Base-by-base conservation (phyloP, 2,113 vertebrate genomes). In the Corythoichthys intestinalis region DNA sequence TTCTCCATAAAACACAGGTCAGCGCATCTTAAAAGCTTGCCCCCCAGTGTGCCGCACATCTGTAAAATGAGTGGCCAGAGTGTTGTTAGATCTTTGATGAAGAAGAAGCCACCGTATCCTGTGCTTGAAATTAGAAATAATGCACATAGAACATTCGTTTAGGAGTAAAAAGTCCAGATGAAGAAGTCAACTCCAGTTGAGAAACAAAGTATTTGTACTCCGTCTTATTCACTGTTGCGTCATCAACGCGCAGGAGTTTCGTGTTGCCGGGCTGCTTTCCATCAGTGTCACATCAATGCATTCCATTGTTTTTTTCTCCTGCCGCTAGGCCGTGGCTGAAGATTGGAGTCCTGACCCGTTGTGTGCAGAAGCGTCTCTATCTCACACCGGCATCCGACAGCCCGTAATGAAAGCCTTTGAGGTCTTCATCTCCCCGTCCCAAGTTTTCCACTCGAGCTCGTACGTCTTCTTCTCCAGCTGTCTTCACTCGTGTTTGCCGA, bases 281-380 rank as follows among this genome's bases (percentile, higher is more conserved):
- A 71, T 72, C 47, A 56, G 44, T 65, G 4, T 37, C 20, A 10
- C 81, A 81, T 85, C 84, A 76, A 74, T 56, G 1, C 41, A 50
- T 73, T 60, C 79, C 79, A 87, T 86, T 85, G 80, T 86, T 83
- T 85, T 28, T 78, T 53, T 70, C 68, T 74, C 60, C 59, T 67
- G 67, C 60, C 66, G 35, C 65, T 73, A 35, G n/a, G 69, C 69
- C 37, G 57, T 68, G 73, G 58, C 73, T 75, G 74, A 67, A 80
- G 87, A 90, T 88, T 89, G 83, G 84, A 89, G 89, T 89, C 87
- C 73, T 88, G 87, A 89, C 87, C 87, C 84, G 70, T 62, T 46
- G 71, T 83, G 81, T 70, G 56, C 28, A 6, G 67, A 75, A 73
- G 28, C 17, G 37, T 68, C 82, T 80, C 78, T 84, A 87, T 88